Conservation (phyloP, 2,888 invertebrate species). For the Autographa pulchrina region DNA sequence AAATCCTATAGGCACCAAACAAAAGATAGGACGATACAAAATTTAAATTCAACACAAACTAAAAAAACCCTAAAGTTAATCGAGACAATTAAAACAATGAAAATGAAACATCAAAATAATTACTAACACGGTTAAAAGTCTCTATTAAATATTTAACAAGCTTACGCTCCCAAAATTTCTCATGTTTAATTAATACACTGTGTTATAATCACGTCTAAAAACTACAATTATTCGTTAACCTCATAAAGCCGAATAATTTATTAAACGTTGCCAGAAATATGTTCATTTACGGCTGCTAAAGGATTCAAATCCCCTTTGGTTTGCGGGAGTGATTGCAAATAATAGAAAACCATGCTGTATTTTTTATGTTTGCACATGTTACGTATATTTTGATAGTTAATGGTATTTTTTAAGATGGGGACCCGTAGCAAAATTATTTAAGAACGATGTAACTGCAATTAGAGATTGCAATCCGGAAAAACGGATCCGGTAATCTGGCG, state of each 20-base stretch:
- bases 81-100: slow-evolving; percentile 24
- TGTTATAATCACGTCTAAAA: slow-evolving; percentile 63
- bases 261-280: slow-evolving; percentile 71
- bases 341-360: slow-evolving; percentile 61
- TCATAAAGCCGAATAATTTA: slow-evolving; percentile 68
- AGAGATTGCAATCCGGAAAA: no score
- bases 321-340: slow-evolving; percentile 66
- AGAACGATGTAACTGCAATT: no score
- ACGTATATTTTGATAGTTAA: neutral
- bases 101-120: slow-evolving; percentile 19
- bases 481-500: no score
- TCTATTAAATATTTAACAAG: slow-evolving; percentile 55
- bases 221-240: slow-evolving; percentile 67
- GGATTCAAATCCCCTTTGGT: slow-evolving; percentile 70
- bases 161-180: slow-evolving; percentile 51
- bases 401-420: no score
- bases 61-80: slow-evolving; percentile 39
- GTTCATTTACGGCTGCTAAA: slow-evolving; percentile 74
- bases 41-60: slow-evolving; percentile 8
- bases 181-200: slow-evolving; percentile 62
- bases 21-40: neutral
- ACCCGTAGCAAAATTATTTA: no score
- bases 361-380: slow-evolving; percentile 20
- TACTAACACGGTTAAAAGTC: slow-evolving; percentile 43
- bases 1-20: neutral